Evolutionary conservation across 2,888 invertebrate species (phyloP).

Genomic region (Cerastis rubricosa): DNA sequence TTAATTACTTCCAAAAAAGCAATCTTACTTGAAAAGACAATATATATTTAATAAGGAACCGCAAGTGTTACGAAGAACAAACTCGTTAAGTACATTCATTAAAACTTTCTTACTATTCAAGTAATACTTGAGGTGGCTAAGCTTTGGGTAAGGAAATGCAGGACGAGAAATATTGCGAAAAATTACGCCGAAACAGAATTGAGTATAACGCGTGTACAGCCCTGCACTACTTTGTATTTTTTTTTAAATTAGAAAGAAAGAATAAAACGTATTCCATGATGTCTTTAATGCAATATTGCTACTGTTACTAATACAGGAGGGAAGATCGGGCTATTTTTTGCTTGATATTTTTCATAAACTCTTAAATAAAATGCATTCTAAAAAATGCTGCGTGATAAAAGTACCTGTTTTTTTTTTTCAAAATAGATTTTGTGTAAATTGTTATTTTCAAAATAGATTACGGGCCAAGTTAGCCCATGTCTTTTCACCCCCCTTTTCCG

Average conservation of each 20-base stretch:
- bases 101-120: conserved; percentile 71
- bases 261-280: too few relatives aligned
- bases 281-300: neutral
- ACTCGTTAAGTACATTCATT: conserved; percentile 70
- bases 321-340: neutral
- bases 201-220: neutral
- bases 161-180: conserved; percentile 16
- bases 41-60: conserved; percentile 64
- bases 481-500: too few relatives aligned
- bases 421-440: too few relatives aligned
- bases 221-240: too few relatives aligned
- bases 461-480: too few relatives aligned
- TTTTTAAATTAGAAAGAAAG: too few relatives aligned
- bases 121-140: conserved; percentile 46
- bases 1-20: conserved; percentile 59
- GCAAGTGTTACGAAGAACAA: conserved; percentile 61
- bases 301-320: neutral
- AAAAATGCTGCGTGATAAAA: neutral
- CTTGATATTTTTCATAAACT: neutral
- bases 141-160: neutral
- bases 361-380: neutral
- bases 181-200: neutral
- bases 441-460: too few relatives aligned
- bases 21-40: conserved; percentile 52
- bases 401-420: neutral